A percentile compares a stretch with the other conserved stretches of the same genome.
phyloP scores from a whole-genome alignment of 2,113 vertebrate species.

The Fregata magnificens region DNA sequence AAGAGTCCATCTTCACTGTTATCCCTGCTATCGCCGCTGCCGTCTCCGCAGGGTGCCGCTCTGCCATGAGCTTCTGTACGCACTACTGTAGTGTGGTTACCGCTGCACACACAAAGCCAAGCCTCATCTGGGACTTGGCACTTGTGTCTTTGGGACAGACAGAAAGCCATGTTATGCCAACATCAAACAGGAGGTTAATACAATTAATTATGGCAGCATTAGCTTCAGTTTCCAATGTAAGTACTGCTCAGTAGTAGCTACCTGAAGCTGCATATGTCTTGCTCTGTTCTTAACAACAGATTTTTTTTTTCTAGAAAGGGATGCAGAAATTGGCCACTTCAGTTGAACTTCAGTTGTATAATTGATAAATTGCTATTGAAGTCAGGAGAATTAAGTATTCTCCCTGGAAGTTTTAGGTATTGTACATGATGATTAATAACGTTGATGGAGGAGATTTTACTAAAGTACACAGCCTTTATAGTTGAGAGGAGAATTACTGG shows the following conservation, averaged over 20 bases:
- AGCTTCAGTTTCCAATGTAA: background rate
- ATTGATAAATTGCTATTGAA: background rate
- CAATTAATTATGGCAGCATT: background rate
- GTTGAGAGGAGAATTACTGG: background rate
- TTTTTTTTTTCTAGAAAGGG: background rate
- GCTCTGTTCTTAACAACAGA: background rate
- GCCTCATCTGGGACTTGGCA: background rate
- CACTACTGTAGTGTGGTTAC: background rate
- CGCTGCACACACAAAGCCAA: background rate
- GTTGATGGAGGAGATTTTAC: background rate
- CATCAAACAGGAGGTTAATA: background rate
- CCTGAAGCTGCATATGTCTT: background rate
- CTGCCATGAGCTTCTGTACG: background rate
- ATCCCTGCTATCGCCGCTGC: rapidly evolving
- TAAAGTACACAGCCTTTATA: background rate
- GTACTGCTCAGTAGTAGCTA: background rate
- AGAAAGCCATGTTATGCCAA: background rate
- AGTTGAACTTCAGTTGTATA: background rate
- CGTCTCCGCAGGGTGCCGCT: background rate
- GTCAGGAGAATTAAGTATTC: background rate
- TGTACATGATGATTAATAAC: background rate
- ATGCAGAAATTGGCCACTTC: background rate
- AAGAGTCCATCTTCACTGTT: background rate
- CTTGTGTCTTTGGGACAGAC: background rate
- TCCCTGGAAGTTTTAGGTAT: background rate